Evolutionary conservation across 2,797 vertebrate species (phyloP).

Genomic region (Schizopygopsis malacanthus): DNA sequence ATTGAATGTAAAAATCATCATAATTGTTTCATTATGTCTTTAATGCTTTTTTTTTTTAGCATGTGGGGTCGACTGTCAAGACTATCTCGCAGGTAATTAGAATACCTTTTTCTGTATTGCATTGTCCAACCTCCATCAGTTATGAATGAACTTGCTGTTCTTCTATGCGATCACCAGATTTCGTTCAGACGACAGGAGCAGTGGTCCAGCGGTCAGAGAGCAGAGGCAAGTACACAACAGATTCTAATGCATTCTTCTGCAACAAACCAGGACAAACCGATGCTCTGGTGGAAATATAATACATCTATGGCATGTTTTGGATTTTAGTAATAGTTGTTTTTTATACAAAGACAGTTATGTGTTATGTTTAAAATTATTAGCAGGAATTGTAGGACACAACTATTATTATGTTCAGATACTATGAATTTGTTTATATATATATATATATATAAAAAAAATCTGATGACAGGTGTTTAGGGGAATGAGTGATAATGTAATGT

Average conservation of each 20-base stretch:
- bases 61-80: constrained; percentile 69
- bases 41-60: constrained; percentile 53
- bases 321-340: neutral
- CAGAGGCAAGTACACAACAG: constrained; percentile 15
- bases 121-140: neutral
- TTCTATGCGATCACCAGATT: constrained; percentile 2
- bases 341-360: neutral
- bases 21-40: neutral
- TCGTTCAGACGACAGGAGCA: neutral
- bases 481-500: neutral
- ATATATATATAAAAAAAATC: too few species aligned
- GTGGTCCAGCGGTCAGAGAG: neutral
- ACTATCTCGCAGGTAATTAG: constrained; percentile 64
- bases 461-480: neutral
- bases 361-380: neutral
- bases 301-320: neutral
- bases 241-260: neutral
- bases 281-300: neutral
- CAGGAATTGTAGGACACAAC: neutral
- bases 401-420: neutral
- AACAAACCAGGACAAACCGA: neutral
- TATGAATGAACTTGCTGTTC: neutral
- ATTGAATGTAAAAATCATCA: too few species aligned
- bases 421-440: neutral
- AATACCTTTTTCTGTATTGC: neutral